Percentiles rank a stretch among this genome's conserved stretches.
Evolutionary conservation across 2,888 invertebrate species (phyloP).

Genomic region (Carabus problematicus): DNA sequence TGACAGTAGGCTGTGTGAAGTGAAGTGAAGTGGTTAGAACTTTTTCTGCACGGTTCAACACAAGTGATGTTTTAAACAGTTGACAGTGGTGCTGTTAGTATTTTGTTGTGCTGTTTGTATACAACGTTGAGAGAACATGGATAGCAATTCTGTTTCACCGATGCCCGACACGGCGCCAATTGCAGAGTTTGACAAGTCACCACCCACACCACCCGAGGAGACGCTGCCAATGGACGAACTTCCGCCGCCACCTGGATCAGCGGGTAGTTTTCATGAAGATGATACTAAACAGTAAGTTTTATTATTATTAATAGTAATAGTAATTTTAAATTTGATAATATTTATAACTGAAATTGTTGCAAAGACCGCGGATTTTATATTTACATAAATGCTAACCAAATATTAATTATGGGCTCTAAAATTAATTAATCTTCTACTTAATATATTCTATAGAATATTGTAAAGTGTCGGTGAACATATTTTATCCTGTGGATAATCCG

Average conservation of each 20-base stretch:
- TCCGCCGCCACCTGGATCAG: slow-evolving; percentile 64
- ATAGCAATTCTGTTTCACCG: slow-evolving; percentile 73
- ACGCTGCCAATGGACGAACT: slow-evolving; percentile 70
- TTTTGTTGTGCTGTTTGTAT: too few species aligned
- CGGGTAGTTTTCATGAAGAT: slow-evolving; percentile 33
- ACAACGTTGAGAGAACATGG: slow-evolving; percentile 60
- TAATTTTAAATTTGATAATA: neutral
- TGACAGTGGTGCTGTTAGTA: too few species aligned
- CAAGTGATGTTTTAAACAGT: too few species aligned
- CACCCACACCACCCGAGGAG: slow-evolving; percentile 68
- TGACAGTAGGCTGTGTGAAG: too few species aligned
- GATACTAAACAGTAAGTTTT: slow-evolving; percentile 33
- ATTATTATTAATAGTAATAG: neutral
- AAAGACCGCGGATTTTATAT: neutral
- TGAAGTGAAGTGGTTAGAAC: too few species aligned
- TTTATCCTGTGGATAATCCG: too few species aligned
- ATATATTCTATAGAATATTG: too few species aligned
- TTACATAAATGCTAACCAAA: too few species aligned
- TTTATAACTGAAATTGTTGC: slow-evolving; percentile 2
- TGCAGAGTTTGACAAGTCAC: slow-evolving; percentile 75
- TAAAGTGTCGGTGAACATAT: too few species aligned
- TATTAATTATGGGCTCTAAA: too few species aligned
- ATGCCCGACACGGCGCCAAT: slow-evolving; percentile 74
- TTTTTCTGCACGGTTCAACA: too few species aligned
- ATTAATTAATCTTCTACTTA: too few species aligned